A percentile compares a stretch with the other conserved stretches of the same genome.
These are phyloP conservation scores for Rousettus madagascariensis DNA, from an alignment of 2,797 vertebrate species.

Conservation along the genomic window DNA sequence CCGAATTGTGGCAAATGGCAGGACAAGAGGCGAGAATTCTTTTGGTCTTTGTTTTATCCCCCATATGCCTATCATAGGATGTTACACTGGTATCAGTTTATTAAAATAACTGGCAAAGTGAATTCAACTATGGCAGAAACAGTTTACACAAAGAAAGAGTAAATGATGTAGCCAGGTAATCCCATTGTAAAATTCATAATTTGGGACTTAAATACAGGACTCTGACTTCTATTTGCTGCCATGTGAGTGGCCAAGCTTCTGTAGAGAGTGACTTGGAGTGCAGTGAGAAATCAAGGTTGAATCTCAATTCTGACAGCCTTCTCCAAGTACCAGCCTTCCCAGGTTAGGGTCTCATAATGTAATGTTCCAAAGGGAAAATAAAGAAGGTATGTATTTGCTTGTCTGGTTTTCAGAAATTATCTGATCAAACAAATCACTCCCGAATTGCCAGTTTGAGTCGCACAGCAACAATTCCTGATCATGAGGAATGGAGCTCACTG, in stretches of 20 bases:
- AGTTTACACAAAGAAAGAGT: neutral
- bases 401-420: neutral
- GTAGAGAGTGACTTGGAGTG: neutral
- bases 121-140: neutral
- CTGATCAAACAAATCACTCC: neutral
- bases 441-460: neutral
- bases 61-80: neutral
- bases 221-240: neutral
- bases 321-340: neutral
- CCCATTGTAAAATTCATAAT: neutral
- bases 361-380: neutral
- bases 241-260: neutral
- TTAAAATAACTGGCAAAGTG: neutral
- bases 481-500: rapidly evolving
- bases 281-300: neutral
- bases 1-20: neutral
- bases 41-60: neutral
- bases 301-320: neutral
- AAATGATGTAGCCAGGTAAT: neutral
- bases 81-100: neutral
- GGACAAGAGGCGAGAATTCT: neutral
- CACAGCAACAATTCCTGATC: neutral
- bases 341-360: rapidly evolving
- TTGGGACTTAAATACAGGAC: neutral
- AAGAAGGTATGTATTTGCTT: neutral